Conservation (phyloP, 1,140 invertebrate species). For the Drosophila insularis region DNA sequence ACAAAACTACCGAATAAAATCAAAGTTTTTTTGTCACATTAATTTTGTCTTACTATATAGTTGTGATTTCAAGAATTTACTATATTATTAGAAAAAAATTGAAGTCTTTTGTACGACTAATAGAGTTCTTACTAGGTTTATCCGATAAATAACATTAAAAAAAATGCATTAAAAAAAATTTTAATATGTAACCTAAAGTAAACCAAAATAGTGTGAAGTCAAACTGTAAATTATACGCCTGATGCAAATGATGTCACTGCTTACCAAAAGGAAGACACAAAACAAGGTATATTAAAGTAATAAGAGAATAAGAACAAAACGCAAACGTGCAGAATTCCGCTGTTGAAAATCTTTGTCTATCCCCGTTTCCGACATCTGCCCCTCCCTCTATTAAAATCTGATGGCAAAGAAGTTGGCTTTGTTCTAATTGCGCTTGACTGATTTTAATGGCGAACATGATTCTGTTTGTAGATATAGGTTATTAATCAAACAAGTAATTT, state of each 20-base stretch:
- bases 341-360: constrained; percentile 19
- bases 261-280: constrained; percentile 19
- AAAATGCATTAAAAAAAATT: too few species aligned
- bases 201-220: constrained; percentile 9
- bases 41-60: too few species aligned
- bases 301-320: constrained; percentile 29
- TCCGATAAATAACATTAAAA: too few species aligned
- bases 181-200: too few species aligned
- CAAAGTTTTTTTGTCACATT: too few species aligned
- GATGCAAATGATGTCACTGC: constrained; percentile 61
- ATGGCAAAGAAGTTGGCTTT: constrained; percentile 71
- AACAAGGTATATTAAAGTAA: background rate
- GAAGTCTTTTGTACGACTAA: too few species aligned
- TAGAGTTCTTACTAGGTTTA: too few species aligned
- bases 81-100: too few species aligned
- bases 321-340: constrained; percentile 72
- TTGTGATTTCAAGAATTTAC: too few species aligned
- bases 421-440: constrained; percentile 78
- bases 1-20: too few species aligned
- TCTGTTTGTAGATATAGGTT: constrained; percentile 45
- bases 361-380: background rate
- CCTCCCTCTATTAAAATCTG: constrained; percentile 20
- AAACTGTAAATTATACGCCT: constrained; percentile 37
- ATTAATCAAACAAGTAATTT: constrained; percentile 64
- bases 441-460: constrained; percentile 62